Evolutionary conservation across 2,113 vertebrate species (phyloP).

Genomic region (Syrmaticus mikado): DNA sequence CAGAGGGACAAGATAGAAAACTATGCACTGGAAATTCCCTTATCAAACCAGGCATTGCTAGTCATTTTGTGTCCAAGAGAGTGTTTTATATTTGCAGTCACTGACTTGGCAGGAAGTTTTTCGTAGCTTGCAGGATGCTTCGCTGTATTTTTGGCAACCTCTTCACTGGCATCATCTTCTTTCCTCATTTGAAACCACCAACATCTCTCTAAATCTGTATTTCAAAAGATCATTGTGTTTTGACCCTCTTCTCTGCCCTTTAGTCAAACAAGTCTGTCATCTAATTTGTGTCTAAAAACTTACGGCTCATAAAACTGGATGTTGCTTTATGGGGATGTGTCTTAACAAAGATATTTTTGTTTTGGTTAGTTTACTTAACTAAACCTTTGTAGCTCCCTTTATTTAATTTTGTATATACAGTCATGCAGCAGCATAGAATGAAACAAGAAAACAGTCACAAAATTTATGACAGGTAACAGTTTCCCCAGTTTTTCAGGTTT

Average conservation of each 20-base stretch:
- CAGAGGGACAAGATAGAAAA: not conserved
- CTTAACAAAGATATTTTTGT: not conserved
- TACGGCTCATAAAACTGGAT: not conserved
- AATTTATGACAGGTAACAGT: not conserved
- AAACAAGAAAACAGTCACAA: not conserved
- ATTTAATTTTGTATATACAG: not conserved
- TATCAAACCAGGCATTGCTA: not conserved
- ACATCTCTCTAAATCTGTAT: not conserved
- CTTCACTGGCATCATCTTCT: not conserved
- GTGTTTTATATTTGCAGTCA: not conserved
- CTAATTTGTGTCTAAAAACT: not conserved
- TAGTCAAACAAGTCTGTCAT: not conserved
- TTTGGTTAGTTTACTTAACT: not conserved
- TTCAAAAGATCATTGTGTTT: not conserved
- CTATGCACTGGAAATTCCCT: not conserved
- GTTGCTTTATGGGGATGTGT: not conserved
- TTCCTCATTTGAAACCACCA: not conserved
- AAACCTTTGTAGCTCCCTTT: not conserved
- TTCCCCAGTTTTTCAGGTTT: not conserved
- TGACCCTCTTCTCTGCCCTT: not conserved
- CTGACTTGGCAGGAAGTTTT: slow-evolving; percentile 13
- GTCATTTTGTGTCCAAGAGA: not conserved
- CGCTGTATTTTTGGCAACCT: not conserved
- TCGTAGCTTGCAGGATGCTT: not conserved
- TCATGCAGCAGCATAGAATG: not conserved